Evolutionary conservation across 2,113 vertebrate genomes (phyloP).

Genomic region (Gymnarchus niloticus): DNA sequence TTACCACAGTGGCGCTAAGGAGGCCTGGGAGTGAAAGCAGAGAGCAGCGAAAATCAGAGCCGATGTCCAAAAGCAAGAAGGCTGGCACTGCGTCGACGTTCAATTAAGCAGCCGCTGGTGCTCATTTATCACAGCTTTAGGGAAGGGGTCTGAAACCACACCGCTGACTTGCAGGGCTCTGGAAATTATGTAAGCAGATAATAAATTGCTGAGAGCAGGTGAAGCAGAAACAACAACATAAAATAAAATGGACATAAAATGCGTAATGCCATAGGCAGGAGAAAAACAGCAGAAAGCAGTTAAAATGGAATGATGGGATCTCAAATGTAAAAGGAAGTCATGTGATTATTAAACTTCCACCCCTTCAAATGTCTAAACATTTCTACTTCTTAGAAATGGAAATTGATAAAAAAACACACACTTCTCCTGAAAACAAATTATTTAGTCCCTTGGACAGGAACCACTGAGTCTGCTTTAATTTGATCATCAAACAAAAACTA

Average conservation of each 20-base stretch:
- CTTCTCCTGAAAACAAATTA: conserved; percentile 58
- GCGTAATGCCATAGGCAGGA: not conserved
- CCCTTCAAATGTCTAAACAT: too few relatives aligned
- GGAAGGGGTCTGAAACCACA: not conserved
- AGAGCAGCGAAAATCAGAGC: too few relatives aligned
- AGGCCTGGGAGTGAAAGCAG: conserved; percentile 45
- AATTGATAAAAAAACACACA: conserved; percentile 32
- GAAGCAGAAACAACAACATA: conserved; percentile 7
- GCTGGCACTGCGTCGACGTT: not conserved
- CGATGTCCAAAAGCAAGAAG: conserved; percentile 6
- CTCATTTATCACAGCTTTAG: conserved; percentile 12
- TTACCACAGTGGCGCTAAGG: conserved; percentile 53
- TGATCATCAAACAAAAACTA: conserved; percentile 75
- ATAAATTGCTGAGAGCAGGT: not conserved
- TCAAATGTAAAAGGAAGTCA: not conserved
- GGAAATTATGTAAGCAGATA: conserved; percentile 8
- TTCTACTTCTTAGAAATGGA: conserved; percentile 24
- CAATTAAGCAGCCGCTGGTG: conserved; percentile 12
- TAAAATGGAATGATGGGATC: too few relatives aligned
- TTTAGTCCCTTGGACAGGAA: conserved; percentile 61
- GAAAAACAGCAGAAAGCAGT: not conserved
- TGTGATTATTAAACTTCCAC: not conserved
- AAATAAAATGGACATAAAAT: too few relatives aligned
- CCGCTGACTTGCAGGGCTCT: not conserved
- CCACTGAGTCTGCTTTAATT: conserved; percentile 75